Conservation (phyloP, 1,140 invertebrate genomes). For the Acromyrmex charruanus region DNA sequence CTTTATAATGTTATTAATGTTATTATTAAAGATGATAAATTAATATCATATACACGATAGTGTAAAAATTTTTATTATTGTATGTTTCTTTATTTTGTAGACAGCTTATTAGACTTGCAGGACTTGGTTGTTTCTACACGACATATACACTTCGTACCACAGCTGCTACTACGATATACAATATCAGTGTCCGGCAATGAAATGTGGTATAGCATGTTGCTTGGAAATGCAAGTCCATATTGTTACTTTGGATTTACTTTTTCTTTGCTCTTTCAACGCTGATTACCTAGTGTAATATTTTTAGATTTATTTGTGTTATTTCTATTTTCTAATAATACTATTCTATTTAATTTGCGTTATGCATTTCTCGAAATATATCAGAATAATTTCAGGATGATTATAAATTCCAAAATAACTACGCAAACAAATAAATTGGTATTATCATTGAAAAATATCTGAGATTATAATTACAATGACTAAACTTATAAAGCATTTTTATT, state of each 20-base stretch:
- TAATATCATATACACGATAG: background rate
- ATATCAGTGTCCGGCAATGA: constrained; percentile 13
- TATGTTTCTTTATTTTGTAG: constrained; percentile 2
- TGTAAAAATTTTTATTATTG: constrained; percentile 16
- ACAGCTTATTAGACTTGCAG: constrained; percentile 23
- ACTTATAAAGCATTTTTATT: background rate
- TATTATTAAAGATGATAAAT: background rate
- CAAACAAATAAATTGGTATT: background rate
- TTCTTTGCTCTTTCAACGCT: constrained; percentile 15
- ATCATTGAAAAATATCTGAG: background rate
- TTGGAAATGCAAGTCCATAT: constrained; percentile 33
- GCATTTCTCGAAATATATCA: background rate
- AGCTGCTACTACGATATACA: constrained; percentile 23
- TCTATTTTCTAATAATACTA: background rate
- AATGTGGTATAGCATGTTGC: constrained; percentile 5
- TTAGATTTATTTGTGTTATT: constrained; percentile 21
- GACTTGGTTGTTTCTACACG: constrained; percentile 5
- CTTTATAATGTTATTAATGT: background rate
- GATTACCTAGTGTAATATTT: constrained; percentile 20
- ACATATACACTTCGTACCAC: background rate
- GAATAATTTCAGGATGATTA: constrained; percentile 12
- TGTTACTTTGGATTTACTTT: constrained; percentile 37
- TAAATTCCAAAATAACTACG: background rate
- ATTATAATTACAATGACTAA: background rate
- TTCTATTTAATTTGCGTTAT: constrained; percentile 19